phyloP scores from a whole-genome alignment of 35 echinoderm and acorn worm genomes.

The Ophiothrix spiculata region DNA sequence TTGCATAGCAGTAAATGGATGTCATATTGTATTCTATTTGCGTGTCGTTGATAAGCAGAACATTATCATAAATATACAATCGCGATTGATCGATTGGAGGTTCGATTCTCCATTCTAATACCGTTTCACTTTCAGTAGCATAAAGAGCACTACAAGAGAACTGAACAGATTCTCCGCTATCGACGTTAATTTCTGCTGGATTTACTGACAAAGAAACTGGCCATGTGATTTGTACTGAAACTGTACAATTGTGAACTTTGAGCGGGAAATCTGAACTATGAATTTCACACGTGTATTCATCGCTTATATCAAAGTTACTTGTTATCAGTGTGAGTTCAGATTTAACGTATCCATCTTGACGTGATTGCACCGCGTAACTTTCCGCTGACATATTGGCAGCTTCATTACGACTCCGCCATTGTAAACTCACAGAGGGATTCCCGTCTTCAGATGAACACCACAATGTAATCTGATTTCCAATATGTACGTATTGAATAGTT shows the following conservation, averaged over 20 bases:
- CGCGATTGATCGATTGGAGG: neutral
- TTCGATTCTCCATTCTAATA: neutral
- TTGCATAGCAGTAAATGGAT: neutral
- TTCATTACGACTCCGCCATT: neutral
- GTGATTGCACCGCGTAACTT: neutral
- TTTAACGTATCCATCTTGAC: neutral
- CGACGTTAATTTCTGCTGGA: neutral
- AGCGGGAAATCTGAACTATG: neutral
- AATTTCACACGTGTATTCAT: constrained; percentile 1
- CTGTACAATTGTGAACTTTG: neutral
- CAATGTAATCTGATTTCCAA: neutral
- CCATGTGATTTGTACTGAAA: neutral
- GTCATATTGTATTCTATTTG: neutral
- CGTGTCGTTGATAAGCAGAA: neutral
- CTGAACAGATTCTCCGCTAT: neutral
- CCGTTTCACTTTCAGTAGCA: neutral
- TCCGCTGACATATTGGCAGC: neutral
- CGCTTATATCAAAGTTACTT: neutral
- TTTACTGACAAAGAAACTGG: neutral
- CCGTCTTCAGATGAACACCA: neutral
- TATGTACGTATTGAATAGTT: neutral
- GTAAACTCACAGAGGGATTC: neutral
- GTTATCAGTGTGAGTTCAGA: neutral
- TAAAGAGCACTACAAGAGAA: neutral
- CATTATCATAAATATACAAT: neutral